These are phyloP conservation scores for Eurytoma adleriae DNA, from an alignment of 2,888 invertebrate genomes.

Conservation along the genomic window DNA sequence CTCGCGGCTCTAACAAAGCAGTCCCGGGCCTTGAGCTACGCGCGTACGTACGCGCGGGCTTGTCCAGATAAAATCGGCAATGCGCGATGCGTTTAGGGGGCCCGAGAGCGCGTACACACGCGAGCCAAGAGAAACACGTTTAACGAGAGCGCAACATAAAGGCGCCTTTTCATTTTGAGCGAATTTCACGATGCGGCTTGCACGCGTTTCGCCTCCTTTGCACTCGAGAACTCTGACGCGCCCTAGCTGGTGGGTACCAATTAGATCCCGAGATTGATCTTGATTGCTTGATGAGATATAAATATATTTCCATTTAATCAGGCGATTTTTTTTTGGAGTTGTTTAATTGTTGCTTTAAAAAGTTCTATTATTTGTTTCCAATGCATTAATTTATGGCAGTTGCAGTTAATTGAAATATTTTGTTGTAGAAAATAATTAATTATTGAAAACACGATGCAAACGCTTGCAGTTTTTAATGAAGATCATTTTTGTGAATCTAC, in stretches of 20 bases:
- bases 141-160: constrained; percentile 37
- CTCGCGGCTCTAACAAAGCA: constrained; percentile 33
- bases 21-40: constrained; percentile 2
- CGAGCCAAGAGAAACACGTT: constrained; percentile 54
- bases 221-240: constrained; percentile 2
- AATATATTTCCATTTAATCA: too few species aligned
- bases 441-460: too few species aligned
- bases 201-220: constrained; percentile 1
- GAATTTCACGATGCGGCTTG: constrained; percentile 8
- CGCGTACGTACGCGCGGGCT: constrained; percentile 60
- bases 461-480: too few species aligned
- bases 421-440: too few species aligned
- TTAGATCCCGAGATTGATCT: neutral
- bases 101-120: constrained; percentile 60
- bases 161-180: constrained; percentile 21
- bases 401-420: too few species aligned
- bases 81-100: constrained; percentile 64
- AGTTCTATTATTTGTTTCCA: too few species aligned
- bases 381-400: too few species aligned
- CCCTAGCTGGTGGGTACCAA: constrained; percentile 1
- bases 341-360: too few species aligned
- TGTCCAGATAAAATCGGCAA: constrained; percentile 70
- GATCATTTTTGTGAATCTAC: too few species aligned
- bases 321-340: too few species aligned
- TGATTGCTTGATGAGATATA: too few species aligned